Conservation (phyloP, 2,113 vertebrate species). For the Jacana jacana region DNA sequence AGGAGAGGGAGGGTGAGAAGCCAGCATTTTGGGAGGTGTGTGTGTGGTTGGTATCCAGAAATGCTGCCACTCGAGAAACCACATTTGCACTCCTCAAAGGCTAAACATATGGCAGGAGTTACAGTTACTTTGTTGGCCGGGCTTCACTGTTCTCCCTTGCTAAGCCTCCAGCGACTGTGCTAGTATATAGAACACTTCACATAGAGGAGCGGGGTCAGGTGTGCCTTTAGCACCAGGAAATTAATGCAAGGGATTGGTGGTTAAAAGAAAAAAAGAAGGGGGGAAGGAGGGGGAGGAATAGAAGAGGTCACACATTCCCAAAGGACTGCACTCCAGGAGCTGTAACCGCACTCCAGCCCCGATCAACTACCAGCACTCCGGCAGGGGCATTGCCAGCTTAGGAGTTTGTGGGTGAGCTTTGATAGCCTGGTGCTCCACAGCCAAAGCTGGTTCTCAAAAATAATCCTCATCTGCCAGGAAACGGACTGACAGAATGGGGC, state of each 20-base stretch:
- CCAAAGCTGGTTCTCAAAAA: background rate
- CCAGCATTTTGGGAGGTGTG: background rate
- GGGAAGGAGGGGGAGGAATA: background rate
- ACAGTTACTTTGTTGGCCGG: fast-evolving
- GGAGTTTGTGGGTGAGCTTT: background rate
- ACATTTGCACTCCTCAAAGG: background rate
- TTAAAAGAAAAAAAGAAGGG: background rate
- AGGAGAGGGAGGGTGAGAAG: background rate
- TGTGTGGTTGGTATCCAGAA: background rate
- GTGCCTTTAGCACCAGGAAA: background rate
- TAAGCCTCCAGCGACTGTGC: background rate
- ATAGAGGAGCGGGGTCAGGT: background rate
- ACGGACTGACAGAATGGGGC: fast-evolving
- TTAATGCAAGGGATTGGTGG: too few relatives aligned
- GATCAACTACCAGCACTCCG: background rate
- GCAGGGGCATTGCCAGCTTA: background rate
- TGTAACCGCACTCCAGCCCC: background rate
- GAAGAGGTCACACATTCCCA: background rate
- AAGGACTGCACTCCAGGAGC: background rate
- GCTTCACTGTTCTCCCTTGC: background rate
- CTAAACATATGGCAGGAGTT: background rate
- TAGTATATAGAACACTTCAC: background rate
- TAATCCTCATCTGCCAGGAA: background rate
- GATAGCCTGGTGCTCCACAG: fast-evolving
- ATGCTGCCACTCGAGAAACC: background rate